Evolutionary conservation across 2,797 vertebrate genomes (phyloP), one percentile per base, ranked within the genome.

Genomic region (Neosalanx taihuensis): DNA sequence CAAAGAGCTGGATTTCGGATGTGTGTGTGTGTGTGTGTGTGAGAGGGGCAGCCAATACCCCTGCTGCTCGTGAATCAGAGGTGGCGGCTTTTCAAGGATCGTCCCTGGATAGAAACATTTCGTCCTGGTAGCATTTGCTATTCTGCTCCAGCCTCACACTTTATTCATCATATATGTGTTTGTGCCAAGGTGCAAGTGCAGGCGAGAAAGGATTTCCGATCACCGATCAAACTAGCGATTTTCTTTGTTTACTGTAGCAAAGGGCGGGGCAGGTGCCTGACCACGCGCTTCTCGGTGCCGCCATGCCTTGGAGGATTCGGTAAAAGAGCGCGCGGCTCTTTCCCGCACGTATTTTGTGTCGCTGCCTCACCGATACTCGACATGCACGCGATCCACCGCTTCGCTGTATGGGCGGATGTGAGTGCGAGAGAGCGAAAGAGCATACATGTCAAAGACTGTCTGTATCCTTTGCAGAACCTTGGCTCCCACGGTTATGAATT

Each of bases 381-480:
- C 26, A 63, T 63, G 58, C 12, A 29, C 17, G 29, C 60, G 15
- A 33, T 33, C 31, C 5, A 18, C 29, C 9, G 31, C 12, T 18
- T 15, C 61, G 15, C 17, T 31, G 23, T 60, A 10, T 18, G 64
- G 30, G 46, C 53, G 23, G 49, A 6, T 69, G 29, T 18, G 53
- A 7, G 41, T 29, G 37, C 10, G 18, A 17, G 53, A n/a, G 49
- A 29, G 65, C 7, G n/a, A 17, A 18, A 7, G 30, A 31, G 67
- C n/a, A n/a, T 41, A 18, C 10, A 15, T 41, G 33, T 41, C 6
- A 58, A 20, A 30, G 57, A 29, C 0, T 61, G 35, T 60, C 0
- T 35, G 49, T 6, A 64, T 10, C 79, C 77, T 82, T 74, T 80
- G 29, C 9, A 69, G 56, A 58, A 23, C 56, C 17, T 33, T 23